Evolutionary conservation across 2,888 invertebrate species (phyloP).

Genomic region (Stenurella melanura): DNA sequence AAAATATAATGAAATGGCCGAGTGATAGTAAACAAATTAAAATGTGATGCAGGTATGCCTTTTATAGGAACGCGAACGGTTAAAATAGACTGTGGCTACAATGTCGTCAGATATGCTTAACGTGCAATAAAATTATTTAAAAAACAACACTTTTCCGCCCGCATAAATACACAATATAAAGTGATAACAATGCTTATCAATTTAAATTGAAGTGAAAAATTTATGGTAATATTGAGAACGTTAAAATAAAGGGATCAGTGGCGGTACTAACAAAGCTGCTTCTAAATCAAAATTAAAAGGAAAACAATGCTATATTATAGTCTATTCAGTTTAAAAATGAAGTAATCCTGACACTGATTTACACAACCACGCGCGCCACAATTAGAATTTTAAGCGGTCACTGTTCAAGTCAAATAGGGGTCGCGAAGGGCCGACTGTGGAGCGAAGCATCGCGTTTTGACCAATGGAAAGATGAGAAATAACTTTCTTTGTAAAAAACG

Average conservation of each 20-base stretch:
- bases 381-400: too few relatives aligned
- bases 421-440: too few relatives aligned
- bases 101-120: constrained; percentile 28
- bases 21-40: constrained; percentile 34
- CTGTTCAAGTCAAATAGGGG: too few relatives aligned
- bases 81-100: constrained; percentile 16
- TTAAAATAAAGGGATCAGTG: constrained; percentile 34
- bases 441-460: too few relatives aligned
- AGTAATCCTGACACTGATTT: too few relatives aligned
- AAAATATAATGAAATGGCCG: constrained; percentile 25
- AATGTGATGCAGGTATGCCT: constrained; percentile 34
- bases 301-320: too few relatives aligned
- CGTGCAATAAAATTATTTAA: constrained; percentile 51
- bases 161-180: constrained; percentile 50
- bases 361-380: too few relatives aligned
- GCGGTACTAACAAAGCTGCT: not conserved
- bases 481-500: too few relatives aligned
- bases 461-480: too few relatives aligned
- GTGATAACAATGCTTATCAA: constrained; percentile 51
- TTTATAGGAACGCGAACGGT: constrained; percentile 8
- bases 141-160: constrained; percentile 54
- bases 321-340: too few relatives aligned
- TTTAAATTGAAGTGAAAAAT: constrained; percentile 49
- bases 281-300: too few relatives aligned
- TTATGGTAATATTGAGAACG: constrained; percentile 43